Conservation (phyloP, 2,797 vertebrate genomes). For the Pipistrellus pipistrellus region DNA sequence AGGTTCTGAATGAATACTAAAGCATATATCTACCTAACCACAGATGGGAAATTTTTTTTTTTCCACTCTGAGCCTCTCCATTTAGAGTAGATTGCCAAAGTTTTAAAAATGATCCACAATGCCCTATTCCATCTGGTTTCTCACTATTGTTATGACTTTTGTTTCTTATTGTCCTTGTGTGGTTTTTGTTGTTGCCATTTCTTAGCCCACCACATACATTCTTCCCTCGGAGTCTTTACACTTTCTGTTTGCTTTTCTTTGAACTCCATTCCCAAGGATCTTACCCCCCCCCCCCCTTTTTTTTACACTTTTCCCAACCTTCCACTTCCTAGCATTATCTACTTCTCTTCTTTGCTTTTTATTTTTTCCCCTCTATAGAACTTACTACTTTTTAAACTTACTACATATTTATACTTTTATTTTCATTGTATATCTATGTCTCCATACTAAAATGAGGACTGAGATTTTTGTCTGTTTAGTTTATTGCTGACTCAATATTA, state of each 20-base stretch:
- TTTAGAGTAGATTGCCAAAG: background rate
- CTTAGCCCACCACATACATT: background rate
- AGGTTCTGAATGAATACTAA: constrained; percentile 11
- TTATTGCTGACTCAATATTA: background rate
- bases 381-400: background rate
- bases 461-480: background rate
- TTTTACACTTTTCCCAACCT: background rate
- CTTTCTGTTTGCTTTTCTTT: background rate
- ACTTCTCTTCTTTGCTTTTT: background rate
- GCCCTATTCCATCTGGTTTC: background rate
- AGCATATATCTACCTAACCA: background rate
- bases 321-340: background rate
- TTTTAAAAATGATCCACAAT: background rate
- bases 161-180: background rate
- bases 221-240: background rate
- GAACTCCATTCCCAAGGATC: background rate
- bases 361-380: background rate
- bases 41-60: background rate
- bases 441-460: background rate
- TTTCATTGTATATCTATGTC: background rate
- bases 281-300: background rate
- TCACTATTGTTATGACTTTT: background rate
- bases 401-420: background rate
- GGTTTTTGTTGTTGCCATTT: background rate
- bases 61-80: background rate